A percentile compares a stretch with the other conserved stretches of the same genome.
Conservation (phyloP, 2,888 invertebrate genomes). For the Actias luna region DNA sequence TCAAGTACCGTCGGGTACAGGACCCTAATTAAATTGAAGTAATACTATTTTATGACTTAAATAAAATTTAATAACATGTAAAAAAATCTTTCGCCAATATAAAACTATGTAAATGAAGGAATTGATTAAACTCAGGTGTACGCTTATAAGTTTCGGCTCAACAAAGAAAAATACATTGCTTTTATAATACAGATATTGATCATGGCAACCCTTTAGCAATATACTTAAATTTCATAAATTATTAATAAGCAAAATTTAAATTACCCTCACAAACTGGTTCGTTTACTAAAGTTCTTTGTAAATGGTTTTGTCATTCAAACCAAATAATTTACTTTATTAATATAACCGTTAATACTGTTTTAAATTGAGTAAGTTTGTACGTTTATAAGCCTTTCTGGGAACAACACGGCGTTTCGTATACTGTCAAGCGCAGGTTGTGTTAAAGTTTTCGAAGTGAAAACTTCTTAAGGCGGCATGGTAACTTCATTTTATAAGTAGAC, state of each 20-base stretch:
- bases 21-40: neutral
- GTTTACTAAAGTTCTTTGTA: neutral
- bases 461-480: no score
- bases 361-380: neutral
- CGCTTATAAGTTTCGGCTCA: no score
- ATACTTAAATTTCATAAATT: neutral
- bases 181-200: neutral
- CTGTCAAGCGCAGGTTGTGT: neutral
- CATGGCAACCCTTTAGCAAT: neutral
- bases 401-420: neutral
- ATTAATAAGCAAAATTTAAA: neutral
- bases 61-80: neutral
- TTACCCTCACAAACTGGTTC: neutral
- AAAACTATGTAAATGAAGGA: no score
- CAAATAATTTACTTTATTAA: neutral
- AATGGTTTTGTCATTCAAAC: neutral
- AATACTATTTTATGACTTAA: neutral
- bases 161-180: no score
- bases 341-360: neutral
- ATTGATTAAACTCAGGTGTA: no score
- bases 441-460: no score
- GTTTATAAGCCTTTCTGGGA: neutral
- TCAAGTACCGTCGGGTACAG: no score
- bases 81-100: neutral
- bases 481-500: no score